Evolutionary conservation across 2,797 vertebrate species (phyloP).

Genomic region (Sebastes steindachneri): DNA sequence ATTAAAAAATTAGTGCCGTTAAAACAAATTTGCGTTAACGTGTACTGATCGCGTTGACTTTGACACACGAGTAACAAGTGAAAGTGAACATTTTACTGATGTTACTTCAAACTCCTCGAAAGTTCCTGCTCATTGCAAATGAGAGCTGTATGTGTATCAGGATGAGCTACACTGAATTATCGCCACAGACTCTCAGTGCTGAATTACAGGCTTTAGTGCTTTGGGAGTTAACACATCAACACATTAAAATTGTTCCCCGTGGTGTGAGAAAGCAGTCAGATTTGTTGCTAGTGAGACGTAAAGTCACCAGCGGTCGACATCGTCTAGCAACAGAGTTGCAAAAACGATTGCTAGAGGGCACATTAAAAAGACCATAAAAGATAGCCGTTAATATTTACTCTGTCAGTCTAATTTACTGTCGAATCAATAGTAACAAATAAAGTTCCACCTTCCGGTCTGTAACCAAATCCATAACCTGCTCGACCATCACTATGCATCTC

Average conservation of each 20-base stretch:
- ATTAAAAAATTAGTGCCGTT: no score
- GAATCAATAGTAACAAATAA: conserved; percentile 20
- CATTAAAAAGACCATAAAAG: conserved; percentile 17
- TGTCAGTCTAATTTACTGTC: conserved; percentile 18
- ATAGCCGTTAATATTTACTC: conserved; percentile 7
- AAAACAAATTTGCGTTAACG: no score
- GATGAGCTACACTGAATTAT: conserved; percentile 4
- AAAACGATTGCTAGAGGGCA: conserved; percentile 14
- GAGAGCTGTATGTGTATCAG: background rate
- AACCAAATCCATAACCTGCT: background rate
- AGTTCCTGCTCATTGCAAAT: background rate
- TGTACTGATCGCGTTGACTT: no score
- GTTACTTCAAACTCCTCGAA: background rate
- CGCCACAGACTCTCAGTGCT: background rate
- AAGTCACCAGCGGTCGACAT: conserved; percentile 26
- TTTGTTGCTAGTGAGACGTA: conserved; percentile 16
- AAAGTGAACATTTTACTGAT: background rate
- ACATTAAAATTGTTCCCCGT: conserved; percentile 9
- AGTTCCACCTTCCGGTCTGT: background rate
- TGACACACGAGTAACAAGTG: background rate
- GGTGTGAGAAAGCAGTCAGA: conserved; percentile 12
- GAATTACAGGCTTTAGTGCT: background rate
- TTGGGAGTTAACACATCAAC: conserved; percentile 11
- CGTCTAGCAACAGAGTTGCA: background rate
- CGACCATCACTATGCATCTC: background rate